Percentiles rank a stretch among this genome's conserved stretches.
phyloP scores from a whole-genome alignment of 2,113 vertebrate species.

The Cnemophilus loriae region DNA sequence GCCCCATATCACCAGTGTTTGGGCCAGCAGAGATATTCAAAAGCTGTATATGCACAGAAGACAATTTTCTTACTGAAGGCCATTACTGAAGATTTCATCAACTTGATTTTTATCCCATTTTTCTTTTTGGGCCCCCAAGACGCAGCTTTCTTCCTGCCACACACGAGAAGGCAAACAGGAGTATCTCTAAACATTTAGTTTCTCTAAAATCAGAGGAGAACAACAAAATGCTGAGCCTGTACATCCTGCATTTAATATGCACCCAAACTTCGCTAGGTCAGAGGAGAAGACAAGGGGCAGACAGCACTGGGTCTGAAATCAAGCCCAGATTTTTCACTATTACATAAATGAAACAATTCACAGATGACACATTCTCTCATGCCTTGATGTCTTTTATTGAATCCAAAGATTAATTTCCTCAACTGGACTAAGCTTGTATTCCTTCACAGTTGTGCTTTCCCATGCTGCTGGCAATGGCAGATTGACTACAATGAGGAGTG shows the following conservation, averaged over 20 bases:
- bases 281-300: neutral
- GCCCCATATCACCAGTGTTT: neutral
- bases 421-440: conserved; percentile 61
- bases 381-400: conserved; percentile 44
- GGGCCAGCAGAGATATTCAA: neutral
- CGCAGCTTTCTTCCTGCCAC: neutral
- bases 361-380: conserved; percentile 58
- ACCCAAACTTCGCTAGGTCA: neutral
- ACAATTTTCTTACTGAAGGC: neutral
- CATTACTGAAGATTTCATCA: neutral
- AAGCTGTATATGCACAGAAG: neutral
- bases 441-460: conserved; percentile 42
- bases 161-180: neutral
- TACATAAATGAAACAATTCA: conserved; percentile 51
- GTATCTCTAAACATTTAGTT: neutral
- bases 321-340: conserved; percentile 55
- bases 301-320: conserved; percentile 37
- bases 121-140: neutral
- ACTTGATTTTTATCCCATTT: neutral
- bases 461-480: conserved; percentile 55
- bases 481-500: conserved; percentile 52
- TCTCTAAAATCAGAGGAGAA: neutral
- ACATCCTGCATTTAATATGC: neutral
- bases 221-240: neutral
- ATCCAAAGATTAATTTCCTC: conserved; percentile 59